These are phyloP conservation scores for Acrocyrtus sp. DNA, from an alignment of 2,888 invertebrate species.

Conservation along the genomic window DNA sequence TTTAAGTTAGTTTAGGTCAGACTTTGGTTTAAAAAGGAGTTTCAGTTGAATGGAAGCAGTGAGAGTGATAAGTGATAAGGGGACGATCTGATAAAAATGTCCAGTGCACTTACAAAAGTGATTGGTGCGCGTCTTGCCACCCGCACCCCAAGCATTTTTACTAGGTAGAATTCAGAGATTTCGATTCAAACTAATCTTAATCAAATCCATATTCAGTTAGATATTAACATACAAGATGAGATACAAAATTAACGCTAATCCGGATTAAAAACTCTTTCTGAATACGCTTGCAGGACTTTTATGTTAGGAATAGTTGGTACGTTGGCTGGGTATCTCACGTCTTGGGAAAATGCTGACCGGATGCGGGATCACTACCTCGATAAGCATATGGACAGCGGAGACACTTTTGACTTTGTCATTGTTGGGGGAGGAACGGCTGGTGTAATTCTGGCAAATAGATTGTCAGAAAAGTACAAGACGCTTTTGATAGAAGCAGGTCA, in stretches of 20 bases:
- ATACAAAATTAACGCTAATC: too few relatives aligned
- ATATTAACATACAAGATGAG: too few relatives aligned
- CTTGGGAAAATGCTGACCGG: slow-evolving; percentile 50
- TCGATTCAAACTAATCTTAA: too few relatives aligned
- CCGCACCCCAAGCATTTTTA: slow-evolving; percentile 22
- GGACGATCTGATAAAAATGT: slow-evolving; percentile 5
- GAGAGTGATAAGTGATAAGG: background rate
- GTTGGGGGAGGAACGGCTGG: slow-evolving; percentile 30
- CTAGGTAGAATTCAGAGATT: too few relatives aligned
- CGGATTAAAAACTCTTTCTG: too few relatives aligned
- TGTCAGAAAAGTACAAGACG: slow-evolving; percentile 21
- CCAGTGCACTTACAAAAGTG: slow-evolving; percentile 2
- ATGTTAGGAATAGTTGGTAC: slow-evolving; percentile 47
- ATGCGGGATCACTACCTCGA: slow-evolving; percentile 41
- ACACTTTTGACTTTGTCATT: slow-evolving; percentile 39
- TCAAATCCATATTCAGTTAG: too few relatives aligned
- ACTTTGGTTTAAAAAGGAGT: too few relatives aligned
- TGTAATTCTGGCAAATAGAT: slow-evolving; percentile 13
- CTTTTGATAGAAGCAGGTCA: slow-evolving; percentile 25
- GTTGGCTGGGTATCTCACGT: slow-evolving; percentile 41
- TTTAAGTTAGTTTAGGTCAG: too few relatives aligned
- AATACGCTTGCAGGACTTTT: too few relatives aligned
- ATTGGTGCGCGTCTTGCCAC: slow-evolving; percentile 9
- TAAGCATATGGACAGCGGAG: slow-evolving; percentile 38
- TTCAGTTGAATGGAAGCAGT: slow-evolving; percentile 11